Evolutionary conservation across 2,113 vertebrate genomes (phyloP).

Genomic region (Amphilophus citrinellus): DNA sequence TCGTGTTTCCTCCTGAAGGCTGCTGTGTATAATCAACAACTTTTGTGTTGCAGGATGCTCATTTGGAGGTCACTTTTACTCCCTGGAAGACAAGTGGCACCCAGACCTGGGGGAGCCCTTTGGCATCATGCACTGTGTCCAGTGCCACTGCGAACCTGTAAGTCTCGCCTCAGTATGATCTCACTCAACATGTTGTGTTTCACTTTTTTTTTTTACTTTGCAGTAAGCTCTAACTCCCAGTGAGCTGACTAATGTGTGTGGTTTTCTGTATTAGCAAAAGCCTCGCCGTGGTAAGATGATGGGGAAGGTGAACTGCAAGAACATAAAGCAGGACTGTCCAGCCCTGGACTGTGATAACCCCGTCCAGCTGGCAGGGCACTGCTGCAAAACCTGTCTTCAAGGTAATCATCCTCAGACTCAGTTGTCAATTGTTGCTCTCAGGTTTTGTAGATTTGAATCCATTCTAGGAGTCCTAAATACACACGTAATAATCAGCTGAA

Average conservation of each 20-base stretch:
- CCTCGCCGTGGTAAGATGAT: constrained; percentile 80
- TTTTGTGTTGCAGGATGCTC: constrained; percentile 86
- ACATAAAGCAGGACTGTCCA: constrained; percentile 93
- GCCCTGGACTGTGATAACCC: constrained; percentile 84
- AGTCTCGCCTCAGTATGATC: constrained; percentile 52
- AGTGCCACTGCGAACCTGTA: constrained; percentile 92
- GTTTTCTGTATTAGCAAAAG: constrained; percentile 75
- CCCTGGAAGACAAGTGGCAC: constrained; percentile 93
- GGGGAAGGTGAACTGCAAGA: constrained; percentile 89
- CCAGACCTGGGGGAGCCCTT: constrained; percentile 96
- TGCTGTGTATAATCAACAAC: constrained; percentile 5
- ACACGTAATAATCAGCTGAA: background rate
- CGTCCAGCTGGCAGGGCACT: constrained; percentile 89
- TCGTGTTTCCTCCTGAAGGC: background rate
- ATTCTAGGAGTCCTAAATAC: background rate
- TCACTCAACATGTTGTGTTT: background rate
- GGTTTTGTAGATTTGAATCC: background rate
- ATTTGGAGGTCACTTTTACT: constrained; percentile 91
- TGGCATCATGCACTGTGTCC: constrained; percentile 94
- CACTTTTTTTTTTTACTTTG: background rate
- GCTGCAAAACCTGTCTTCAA: constrained; percentile 92
- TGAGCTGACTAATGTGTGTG: background rate
- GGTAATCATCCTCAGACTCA: constrained; percentile 76
- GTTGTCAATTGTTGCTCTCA: background rate
- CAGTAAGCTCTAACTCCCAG: background rate